Percentiles rank a stretch among this genome's conserved stretches.
These are phyloP conservation scores for Octopus sinensis DNA, from an alignment of 1,140 invertebrate genomes.

Conservation along the genomic window DNA sequence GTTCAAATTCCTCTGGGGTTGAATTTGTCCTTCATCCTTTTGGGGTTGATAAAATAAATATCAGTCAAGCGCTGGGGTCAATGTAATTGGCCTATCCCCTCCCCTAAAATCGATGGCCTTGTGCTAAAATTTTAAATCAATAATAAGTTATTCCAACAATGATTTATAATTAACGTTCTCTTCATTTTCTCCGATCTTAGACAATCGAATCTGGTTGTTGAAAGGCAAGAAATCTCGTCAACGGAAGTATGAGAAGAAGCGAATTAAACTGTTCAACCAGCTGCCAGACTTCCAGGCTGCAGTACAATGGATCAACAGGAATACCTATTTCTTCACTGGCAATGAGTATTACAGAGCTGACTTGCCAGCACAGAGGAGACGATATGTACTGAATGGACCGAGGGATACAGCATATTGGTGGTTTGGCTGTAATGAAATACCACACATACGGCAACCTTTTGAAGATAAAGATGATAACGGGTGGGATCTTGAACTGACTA, in stretches of 20 bases:
- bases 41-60: no score
- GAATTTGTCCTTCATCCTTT: no score
- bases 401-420: slow-evolving; percentile 3
- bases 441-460: background rate
- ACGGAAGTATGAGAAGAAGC: background rate
- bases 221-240: background rate
- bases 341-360: background rate
- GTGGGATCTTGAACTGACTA: background rate
- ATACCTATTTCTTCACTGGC: slow-evolving; percentile 1
- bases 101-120: no score
- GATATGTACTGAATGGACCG: background rate
- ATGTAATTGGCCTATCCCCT: no score
- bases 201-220: slow-evolving; percentile 6
- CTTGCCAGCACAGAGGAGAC: background rate
- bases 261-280: background rate
- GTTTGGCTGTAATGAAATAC: slow-evolving; percentile 1
- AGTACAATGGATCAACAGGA: slow-evolving; percentile 8
- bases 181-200: background rate
- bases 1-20: no score
- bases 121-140: no score
- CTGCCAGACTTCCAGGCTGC: slow-evolving; percentile 1
- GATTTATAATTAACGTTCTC: no score
- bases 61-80: no score
- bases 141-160: no score
- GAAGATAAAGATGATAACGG: background rate